phyloP scores from a whole-genome alignment of 2,888 invertebrate genomes.

The Harmothoe impar region DNA sequence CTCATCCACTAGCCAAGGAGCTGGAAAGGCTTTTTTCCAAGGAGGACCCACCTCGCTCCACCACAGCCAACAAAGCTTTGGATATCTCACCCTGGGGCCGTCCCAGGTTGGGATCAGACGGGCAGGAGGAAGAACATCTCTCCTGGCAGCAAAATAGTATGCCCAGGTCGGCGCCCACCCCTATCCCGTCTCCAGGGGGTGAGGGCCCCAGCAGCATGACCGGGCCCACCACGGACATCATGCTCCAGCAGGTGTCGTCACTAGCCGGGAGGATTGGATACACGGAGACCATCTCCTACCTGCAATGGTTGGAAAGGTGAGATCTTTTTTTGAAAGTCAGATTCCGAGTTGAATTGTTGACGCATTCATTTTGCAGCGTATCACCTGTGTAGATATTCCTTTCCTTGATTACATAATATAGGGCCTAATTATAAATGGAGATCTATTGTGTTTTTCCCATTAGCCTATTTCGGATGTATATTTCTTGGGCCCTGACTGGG shows the following conservation, averaged over 20 bases:
- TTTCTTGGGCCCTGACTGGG: no score
- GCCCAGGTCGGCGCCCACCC: no score
- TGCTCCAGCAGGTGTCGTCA: not conserved
- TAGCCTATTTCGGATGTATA: no score
- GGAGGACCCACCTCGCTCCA: not conserved
- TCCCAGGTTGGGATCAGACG: not conserved
- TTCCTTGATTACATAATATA: no score
- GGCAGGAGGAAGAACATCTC: not conserved
- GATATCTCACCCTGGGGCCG: not conserved
- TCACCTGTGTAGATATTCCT: no score
- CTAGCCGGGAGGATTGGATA: not conserved
- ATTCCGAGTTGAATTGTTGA: no score
- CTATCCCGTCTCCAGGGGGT: no score
- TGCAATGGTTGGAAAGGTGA: conserved; percentile 11
- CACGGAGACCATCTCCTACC: not conserved
- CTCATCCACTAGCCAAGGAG: not conserved
- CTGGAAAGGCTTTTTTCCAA: not conserved
- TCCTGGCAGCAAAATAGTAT: no score
- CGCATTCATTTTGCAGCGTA: no score
- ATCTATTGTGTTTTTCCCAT: no score
- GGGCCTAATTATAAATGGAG: no score
- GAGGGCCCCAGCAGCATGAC: not conserved
- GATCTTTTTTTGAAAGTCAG: no score
- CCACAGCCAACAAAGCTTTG: not conserved
- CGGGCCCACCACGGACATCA: not conserved